Percentiles rank a stretch among this genome's conserved stretches.
These are phyloP conservation scores for Aphelenchoides fujianensis DNA, from an alignment of 1,140 invertebrate species.

Conservation along the genomic window DNA sequence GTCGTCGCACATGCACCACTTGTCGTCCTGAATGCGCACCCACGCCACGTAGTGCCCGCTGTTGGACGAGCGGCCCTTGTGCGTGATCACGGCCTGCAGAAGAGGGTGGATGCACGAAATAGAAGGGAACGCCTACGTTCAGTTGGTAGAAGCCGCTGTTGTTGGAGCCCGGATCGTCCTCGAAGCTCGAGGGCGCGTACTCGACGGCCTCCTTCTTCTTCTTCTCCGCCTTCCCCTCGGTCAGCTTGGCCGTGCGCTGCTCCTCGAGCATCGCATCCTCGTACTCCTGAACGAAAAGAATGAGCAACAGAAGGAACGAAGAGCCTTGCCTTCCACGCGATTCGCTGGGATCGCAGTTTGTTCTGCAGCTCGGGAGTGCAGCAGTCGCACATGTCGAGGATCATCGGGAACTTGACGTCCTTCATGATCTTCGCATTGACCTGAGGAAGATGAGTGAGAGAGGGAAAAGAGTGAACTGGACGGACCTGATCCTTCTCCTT, in stretches of 20 bases:
- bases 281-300: constrained; percentile 55
- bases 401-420: constrained; percentile 94
- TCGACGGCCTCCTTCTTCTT: constrained; percentile 37
- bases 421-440: constrained; percentile 63
- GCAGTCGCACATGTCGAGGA: constrained; percentile 90
- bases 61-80: constrained; percentile 89
- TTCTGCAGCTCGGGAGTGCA: constrained; percentile 85
- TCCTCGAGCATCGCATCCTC: constrained; percentile 53
- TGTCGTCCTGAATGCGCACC: constrained; percentile 72
- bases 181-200: constrained; percentile 43
- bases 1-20: constrained; percentile 96
- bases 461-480: too few relatives aligned
- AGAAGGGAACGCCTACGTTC: constrained; percentile 61
- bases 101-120: background rate
- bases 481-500: constrained; percentile 79
- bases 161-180: constrained; percentile 84
- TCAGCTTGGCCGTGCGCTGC: constrained; percentile 34
- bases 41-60: constrained; percentile 98
- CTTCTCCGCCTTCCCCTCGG: constrained; percentile 34
- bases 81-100: constrained; percentile 84
- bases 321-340: too few relatives aligned
- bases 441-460: constrained; percentile 41
- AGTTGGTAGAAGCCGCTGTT: constrained; percentile 93
- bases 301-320: too few relatives aligned
- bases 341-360: constrained; percentile 81